Percentiles rank a stretch among this genome's conserved stretches.
phyloP scores from a whole-genome alignment of 2,888 invertebrate species.

The Latheticus oryzae region DNA sequence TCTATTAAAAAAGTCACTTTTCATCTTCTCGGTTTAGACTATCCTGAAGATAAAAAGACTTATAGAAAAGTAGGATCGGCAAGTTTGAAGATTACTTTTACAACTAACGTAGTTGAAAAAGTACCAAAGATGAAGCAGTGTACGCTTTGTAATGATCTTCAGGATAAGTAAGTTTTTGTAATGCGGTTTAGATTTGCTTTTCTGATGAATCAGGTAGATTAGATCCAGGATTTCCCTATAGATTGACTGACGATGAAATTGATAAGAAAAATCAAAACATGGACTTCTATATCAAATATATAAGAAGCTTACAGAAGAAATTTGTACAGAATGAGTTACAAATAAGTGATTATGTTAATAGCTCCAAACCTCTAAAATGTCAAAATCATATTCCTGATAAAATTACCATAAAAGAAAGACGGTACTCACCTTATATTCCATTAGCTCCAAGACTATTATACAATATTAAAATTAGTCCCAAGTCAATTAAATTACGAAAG shows the following conservation, averaged over 20 bases:
- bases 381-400: conserved; percentile 2
- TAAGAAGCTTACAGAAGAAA: conserved; percentile 24
- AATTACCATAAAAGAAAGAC: too few species aligned
- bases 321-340: background rate
- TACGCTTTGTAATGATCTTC: conserved; percentile 2
- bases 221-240: conserved; percentile 10
- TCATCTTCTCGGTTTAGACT: conserved; percentile 42
- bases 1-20: conserved; percentile 48
- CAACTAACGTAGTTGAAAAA: conserved; percentile 19
- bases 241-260: conserved; percentile 43
- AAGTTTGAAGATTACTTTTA: conserved; percentile 25
- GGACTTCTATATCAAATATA: conserved; percentile 47
- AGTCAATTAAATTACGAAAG: conserved; percentile 55
- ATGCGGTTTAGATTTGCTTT: background rate
- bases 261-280: conserved; percentile 44
- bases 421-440: conserved; percentile 52
- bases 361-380: background rate
- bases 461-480: conserved; percentile 62
- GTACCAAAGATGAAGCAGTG: conserved; percentile 7
- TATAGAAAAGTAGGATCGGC: conserved; percentile 21
- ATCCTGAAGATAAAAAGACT: background rate
- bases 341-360: background rate
- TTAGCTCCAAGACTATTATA: conserved; percentile 64
- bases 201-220: conserved; percentile 9
- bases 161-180: conserved; percentile 5